Conservation (phyloP, 1,140 invertebrate genomes). For the Aleiodes sp. region DNA sequence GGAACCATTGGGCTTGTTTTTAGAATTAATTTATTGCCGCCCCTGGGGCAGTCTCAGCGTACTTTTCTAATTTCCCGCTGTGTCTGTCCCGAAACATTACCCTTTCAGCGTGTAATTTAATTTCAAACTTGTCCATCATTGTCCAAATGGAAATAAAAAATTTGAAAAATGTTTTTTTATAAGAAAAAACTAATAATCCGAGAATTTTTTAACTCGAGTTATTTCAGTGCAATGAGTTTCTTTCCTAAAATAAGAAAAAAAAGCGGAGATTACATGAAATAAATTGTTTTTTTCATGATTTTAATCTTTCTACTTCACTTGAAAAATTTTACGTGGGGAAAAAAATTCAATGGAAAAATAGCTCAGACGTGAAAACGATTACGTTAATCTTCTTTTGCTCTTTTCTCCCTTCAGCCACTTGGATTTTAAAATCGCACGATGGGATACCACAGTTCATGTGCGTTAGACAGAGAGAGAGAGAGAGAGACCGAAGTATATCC, state of each 20-base stretch:
- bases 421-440: slow-evolving; percentile 9
- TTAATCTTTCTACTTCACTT: too few species aligned
- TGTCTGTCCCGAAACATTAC: background rate
- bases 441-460: background rate
- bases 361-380: background rate
- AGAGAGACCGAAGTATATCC: slow-evolving; percentile 17
- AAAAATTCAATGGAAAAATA: background rate
- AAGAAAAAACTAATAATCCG: too few species aligned
- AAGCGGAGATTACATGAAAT: too few species aligned
- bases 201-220: too few species aligned
- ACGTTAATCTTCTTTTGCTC: slow-evolving; percentile 15
- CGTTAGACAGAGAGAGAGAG: too few species aligned
- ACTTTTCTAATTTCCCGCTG: background rate
- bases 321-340: background rate
- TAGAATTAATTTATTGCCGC: slow-evolving; percentile 51
- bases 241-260: background rate
- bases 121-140: background rate
- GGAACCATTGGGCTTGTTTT: slow-evolving; percentile 24
- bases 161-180: too few species aligned
- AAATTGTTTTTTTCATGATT: too few species aligned
- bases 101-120: background rate
- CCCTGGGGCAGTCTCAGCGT: background rate
- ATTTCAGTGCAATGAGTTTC: too few species aligned
- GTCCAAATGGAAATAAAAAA: too few species aligned
- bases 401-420: background rate